These are phyloP conservation scores for Cotesia glomerata DNA, from an alignment of 1,140 invertebrate genomes.

Conservation along the genomic window DNA sequence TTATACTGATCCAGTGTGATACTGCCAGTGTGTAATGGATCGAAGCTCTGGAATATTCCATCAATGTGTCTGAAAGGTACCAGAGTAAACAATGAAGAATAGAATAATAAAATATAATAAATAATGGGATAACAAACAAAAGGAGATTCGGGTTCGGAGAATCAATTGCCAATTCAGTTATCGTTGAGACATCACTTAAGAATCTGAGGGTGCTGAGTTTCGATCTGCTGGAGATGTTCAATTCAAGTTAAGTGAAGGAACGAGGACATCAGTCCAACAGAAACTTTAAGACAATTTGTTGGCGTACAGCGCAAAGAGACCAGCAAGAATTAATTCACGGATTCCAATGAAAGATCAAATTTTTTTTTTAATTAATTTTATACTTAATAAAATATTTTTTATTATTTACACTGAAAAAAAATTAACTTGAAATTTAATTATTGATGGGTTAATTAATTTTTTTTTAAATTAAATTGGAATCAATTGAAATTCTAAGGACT, in stretches of 20 bases:
- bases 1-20: constrained; percentile 51
- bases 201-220: constrained; percentile 3
- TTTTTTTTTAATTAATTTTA: background rate
- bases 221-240: background rate
- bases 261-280: constrained; percentile 23
- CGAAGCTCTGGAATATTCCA: constrained; percentile 50
- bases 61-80: constrained; percentile 50
- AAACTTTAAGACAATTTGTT: constrained; percentile 40
- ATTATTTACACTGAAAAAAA: too few species aligned
- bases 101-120: background rate
- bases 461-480: too few species aligned
- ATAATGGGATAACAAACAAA: background rate
- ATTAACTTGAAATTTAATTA: background rate
- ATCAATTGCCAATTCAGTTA: background rate
- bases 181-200: constrained; percentile 2
- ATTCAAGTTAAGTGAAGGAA: background rate
- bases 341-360: background rate
- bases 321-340: constrained; percentile 2
- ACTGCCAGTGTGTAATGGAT: constrained; percentile 39
- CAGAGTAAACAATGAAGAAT: background rate
- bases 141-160: background rate
- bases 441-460: background rate
- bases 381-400: too few species aligned
- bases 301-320: constrained; percentile 10
- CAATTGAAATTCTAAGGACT: too few species aligned